phyloP scores from a whole-genome alignment of 2,797 vertebrate genomes.

The Melanotaenia maccullochi region DNA sequence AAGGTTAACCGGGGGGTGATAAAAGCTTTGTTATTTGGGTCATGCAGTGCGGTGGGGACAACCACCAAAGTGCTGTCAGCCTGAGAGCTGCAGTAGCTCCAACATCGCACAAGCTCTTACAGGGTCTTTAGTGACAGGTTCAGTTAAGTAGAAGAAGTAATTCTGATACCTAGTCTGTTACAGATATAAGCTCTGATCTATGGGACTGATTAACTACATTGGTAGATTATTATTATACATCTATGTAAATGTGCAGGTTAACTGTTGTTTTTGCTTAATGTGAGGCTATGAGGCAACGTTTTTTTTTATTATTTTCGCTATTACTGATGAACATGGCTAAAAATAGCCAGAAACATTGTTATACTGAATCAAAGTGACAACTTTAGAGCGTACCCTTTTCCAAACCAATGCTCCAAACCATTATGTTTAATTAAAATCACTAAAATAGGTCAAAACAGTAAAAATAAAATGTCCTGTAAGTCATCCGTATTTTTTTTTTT shows the following conservation, averaged over 20 bases:
- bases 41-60: slow-evolving; percentile 41
- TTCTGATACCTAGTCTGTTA: neutral
- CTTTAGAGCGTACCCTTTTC: neutral
- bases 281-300: neutral
- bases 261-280: neutral
- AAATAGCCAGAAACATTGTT: neutral
- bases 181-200: neutral
- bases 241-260: neutral
- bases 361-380: neutral
- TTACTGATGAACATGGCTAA: neutral
- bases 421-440: neutral
- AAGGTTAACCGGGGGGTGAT: slow-evolving; percentile 72
- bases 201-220: too few relatives aligned
- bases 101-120: slow-evolving; percentile 7
- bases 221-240: neutral
- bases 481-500: neutral
- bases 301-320: neutral
- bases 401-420: neutral
- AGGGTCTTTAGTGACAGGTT: neutral
- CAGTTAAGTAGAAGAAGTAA: neutral
- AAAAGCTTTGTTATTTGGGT: slow-evolving; percentile 70
- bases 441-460: neutral
- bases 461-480: neutral
- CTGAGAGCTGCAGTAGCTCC: slow-evolving; percentile 21
- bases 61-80: slow-evolving; percentile 36